Conservation (phyloP, 2,113 vertebrate genomes). For the Lycocorax pyrrhopterus region DNA sequence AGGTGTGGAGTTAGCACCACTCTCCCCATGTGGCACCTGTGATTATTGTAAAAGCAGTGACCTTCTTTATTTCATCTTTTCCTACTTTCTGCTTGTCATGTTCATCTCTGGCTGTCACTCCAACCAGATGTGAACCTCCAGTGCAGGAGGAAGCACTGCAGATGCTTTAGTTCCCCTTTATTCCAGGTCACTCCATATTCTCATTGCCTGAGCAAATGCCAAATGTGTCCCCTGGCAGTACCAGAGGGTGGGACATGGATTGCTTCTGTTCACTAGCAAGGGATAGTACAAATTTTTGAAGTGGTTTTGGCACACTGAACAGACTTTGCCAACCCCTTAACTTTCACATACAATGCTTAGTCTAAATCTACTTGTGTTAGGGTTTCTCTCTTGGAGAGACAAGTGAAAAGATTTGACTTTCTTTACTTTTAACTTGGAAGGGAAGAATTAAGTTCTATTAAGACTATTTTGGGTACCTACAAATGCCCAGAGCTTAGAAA, state of each 20-base stretch:
- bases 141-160: background rate
- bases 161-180: background rate
- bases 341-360: background rate
- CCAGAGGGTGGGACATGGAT: background rate
- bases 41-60: background rate
- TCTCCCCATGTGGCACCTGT: background rate
- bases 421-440: background rate
- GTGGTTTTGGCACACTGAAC: background rate
- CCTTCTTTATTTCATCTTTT: background rate
- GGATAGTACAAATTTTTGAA: background rate
- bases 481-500: background rate
- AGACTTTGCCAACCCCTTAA: background rate
- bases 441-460: background rate
- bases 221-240: background rate
- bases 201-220: background rate
- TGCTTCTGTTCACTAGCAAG: background rate
- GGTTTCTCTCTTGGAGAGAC: background rate
- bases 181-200: background rate
- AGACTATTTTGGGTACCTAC: background rate
- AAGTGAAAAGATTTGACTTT: background rate
- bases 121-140: background rate
- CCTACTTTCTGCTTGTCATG: background rate
- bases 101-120: background rate
- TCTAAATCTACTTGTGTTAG: background rate
- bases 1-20: background rate